Conservation (phyloP, 2,888 invertebrate species). For the Cheilosia scutellata region DNA sequence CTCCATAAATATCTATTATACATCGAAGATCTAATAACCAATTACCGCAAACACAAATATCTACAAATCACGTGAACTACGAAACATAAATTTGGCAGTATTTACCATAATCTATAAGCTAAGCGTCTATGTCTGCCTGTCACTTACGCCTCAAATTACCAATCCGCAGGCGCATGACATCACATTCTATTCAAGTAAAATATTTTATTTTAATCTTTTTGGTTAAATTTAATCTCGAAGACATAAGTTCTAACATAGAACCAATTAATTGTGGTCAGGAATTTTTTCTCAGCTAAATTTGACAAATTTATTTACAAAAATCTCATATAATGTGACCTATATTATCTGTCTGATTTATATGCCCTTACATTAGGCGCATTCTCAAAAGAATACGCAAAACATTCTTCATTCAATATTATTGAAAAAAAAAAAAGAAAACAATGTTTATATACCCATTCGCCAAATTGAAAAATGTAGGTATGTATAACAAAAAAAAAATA, state of each 20-base stretch:
- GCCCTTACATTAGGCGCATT: conserved; percentile 20
- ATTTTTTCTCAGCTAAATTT: conserved; percentile 18
- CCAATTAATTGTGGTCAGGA: conserved; percentile 42
- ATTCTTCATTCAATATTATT: conserved; percentile 12
- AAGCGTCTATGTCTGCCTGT: background rate
- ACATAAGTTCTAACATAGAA: conserved; percentile 30
- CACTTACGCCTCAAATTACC: background rate
- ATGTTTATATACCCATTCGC: conserved; percentile 31
- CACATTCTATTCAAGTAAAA: conserved; percentile 1
- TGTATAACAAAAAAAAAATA: conserved; percentile 6
- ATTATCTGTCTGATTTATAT: conserved; percentile 42
- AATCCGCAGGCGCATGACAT: conserved; percentile 16
- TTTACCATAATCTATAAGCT: too few relatives aligned
- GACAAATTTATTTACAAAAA: conserved; percentile 27
- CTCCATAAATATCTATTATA: too few relatives aligned
- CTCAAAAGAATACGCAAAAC: conserved; percentile 13
- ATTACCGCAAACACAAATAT: too few relatives aligned
- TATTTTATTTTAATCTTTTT: background rate
- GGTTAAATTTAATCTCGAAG: conserved; percentile 2
- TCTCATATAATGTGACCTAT: conserved; percentile 31
- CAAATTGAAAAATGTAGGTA: conserved; percentile 11
- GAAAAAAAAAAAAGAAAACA: conserved; percentile 8
- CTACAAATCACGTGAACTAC: too few relatives aligned
- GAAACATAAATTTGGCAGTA: too few relatives aligned
- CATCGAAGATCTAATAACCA: too few relatives aligned